phyloP scores from a whole-genome alignment of 2,888 invertebrate genomes.

The Papilio gigon region DNA sequence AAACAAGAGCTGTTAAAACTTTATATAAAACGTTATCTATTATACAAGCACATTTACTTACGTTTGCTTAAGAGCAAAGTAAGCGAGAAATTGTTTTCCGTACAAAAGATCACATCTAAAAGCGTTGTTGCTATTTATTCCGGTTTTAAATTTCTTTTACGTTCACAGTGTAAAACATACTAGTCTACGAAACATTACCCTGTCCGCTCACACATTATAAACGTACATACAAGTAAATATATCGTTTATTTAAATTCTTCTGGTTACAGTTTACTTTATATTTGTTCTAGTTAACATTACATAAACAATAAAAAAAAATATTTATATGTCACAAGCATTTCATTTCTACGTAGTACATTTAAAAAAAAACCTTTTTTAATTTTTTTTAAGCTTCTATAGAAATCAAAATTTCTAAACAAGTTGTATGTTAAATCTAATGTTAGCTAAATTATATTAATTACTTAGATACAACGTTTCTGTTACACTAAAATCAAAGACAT shows the following conservation, averaged over 20 bases:
- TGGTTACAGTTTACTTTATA: slow-evolving; percentile 9
- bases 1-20: slow-evolving; percentile 75
- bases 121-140: slow-evolving; percentile 40
- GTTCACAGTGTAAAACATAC: slow-evolving; percentile 17
- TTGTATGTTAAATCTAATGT: background rate
- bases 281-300: slow-evolving; percentile 11
- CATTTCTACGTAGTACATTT: background rate
- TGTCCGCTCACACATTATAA: slow-evolving; percentile 1
- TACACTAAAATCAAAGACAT: background rate
- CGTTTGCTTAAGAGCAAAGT: slow-evolving; percentile 71
- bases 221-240: slow-evolving; percentile 16
- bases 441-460: background rate
- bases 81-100: slow-evolving; percentile 75
- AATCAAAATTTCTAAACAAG: background rate
- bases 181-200: background rate
- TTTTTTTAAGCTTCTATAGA: background rate
- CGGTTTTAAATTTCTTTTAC: slow-evolving; percentile 41
- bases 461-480: background rate
- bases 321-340: background rate
- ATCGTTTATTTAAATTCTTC: slow-evolving; percentile 32
- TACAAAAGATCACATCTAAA: slow-evolving; percentile 58
- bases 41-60: slow-evolving; percentile 69
- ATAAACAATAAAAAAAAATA: slow-evolving; percentile 4
- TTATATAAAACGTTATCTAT: slow-evolving; percentile 71
- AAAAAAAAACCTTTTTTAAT: background rate